Evolutionary conservation across 35 echinoderm and acorn worm genomes (phyloP), one percentile per base, ranked within the genome.

Genomic region (Strongylocentrotus purpuratus): DNA sequence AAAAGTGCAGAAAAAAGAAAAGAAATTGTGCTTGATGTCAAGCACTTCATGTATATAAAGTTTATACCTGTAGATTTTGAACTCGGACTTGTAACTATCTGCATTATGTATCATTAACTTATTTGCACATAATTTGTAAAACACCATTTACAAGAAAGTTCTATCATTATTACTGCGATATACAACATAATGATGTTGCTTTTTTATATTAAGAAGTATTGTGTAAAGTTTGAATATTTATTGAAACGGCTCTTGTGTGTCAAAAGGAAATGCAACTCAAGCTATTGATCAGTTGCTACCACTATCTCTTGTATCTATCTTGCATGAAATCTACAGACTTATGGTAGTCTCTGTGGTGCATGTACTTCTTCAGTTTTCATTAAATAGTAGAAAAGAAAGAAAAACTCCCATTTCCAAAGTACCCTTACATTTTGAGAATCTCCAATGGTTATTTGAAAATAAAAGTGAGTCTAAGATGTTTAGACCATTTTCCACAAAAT

Each of bases 91-190:
- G 91, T 93, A 93, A 93, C 48, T 93, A 93, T 93, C 91, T 93
- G 20, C 91, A 47, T 47, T 93, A 93, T 93, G 45, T 89, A 89
- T 0, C 87, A 78, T 78, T 93, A 93, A 93, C 91, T 93, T 93
- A 93, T 93, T 93, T 93, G 91, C 91, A 93, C 91, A 93, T 93
- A 93, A 93, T 48, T 93, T 78, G 65, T 78, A n/a, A 78, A 78
- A 78, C 65, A 78, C 65, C 65, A n/a, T 78, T 78, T 78, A 78
- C 28, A n/a, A 78, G 22, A 78, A 25, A 78, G 20, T 78, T 78
- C 65, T 78, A n/a, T 78, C 25, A 28, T 78, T 78, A 22, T n/a
- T 78, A 55, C 7, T 13, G 31, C 32, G 91, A 93, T 46, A 17
- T 58, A 32, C 31, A 20, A 25, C 46, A 46, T 47, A n/a, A 48